A percentile compares a stretch with the other conserved stretches of the same genome.
Conservation (phyloP, 2,113 vertebrate species). For the Hippoglossus stenolepis region DNA sequence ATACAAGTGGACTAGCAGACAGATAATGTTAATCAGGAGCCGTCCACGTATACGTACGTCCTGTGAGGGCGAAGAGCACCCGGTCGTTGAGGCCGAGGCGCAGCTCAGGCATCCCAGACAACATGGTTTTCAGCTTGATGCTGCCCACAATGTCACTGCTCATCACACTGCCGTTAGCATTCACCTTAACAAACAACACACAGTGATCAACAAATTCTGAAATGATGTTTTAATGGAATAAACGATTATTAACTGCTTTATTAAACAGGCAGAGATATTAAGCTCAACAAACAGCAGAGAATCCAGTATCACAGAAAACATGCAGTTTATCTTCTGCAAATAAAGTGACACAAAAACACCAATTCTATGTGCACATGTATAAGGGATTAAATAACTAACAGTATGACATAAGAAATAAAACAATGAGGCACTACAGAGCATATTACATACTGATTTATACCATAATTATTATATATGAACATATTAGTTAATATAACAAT, state of each 20-base stretch:
- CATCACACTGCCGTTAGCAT: constrained; percentile 89
- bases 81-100: constrained; percentile 91
- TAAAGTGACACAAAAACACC: too few species aligned
- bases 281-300: background rate
- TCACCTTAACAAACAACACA: constrained; percentile 83
- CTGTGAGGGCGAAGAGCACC: constrained; percentile 90
- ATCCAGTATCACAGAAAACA: background rate
- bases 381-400: too few species aligned
- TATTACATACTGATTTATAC: too few species aligned
- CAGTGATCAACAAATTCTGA: background rate
- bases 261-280: background rate
- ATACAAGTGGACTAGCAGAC: background rate
- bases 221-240: too few species aligned
- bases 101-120: constrained; percentile 94
- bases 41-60: constrained; percentile 81
- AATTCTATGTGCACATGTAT: too few species aligned
- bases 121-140: constrained; percentile 92
- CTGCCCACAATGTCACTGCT: constrained; percentile 93
- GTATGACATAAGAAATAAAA: too few species aligned
- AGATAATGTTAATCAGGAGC: background rate
- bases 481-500: too few species aligned
- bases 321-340: too few species aligned
- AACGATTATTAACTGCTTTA: background rate
- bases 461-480: too few species aligned
- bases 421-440: too few species aligned